These are phyloP conservation scores for Trichosurus vulpecula DNA, from an alignment of 2,797 vertebrate species.

Conservation along the genomic window DNA sequence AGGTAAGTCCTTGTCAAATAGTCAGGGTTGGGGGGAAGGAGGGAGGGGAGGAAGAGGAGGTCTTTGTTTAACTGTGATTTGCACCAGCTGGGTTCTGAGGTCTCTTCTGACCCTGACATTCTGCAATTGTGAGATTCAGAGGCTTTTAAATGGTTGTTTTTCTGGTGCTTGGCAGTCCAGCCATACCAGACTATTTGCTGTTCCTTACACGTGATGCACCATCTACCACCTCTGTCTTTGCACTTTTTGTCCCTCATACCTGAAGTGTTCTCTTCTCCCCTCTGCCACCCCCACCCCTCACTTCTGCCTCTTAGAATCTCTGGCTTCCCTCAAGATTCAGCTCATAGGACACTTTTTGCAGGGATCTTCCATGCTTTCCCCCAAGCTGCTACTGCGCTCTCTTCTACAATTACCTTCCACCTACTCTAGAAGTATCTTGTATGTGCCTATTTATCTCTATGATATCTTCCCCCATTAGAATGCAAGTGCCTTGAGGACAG, in stretches of 20 bases:
- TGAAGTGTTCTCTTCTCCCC: too few relatives aligned
- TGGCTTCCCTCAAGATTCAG: background rate
- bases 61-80: background rate
- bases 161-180: background rate
- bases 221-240: background rate
- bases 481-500: background rate
- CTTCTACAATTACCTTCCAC: background rate
- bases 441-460: background rate
- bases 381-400: background rate
- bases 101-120: background rate
- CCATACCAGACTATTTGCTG: background rate
- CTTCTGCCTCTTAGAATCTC: background rate
- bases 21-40: fast-evolving
- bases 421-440: background rate
- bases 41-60: too few relatives aligned
- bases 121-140: background rate
- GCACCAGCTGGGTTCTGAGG: background rate
- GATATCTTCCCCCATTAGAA: background rate
- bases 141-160: background rate
- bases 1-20: background rate
- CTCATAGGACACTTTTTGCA: background rate
- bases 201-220: background rate
- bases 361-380: background rate
- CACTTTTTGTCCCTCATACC: background rate
- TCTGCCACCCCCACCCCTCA: background rate